Conservation (phyloP, 1,140 invertebrate species). For the Mamestra configurata region DNA sequence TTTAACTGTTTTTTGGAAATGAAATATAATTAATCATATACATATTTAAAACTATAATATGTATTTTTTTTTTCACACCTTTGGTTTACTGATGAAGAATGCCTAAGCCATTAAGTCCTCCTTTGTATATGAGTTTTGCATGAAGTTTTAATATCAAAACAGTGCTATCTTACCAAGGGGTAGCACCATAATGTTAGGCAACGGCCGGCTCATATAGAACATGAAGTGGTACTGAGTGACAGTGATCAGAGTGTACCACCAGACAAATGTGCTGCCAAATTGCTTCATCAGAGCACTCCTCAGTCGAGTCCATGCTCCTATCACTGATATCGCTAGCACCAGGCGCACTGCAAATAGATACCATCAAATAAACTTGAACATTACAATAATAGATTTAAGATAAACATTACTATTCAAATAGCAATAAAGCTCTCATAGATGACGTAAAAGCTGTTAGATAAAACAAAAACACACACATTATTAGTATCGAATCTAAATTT, state of each 20-base stretch:
- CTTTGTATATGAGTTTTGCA: too few species aligned
- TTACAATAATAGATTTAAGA: conserved; percentile 10
- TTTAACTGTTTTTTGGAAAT: too few species aligned
- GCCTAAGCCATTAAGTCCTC: too few species aligned
- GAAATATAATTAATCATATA: too few species aligned
- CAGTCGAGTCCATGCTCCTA: conserved; percentile 92
- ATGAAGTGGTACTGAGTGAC: conserved; percentile 99
- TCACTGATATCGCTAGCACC: conserved; percentile 92
- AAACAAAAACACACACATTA: neutral
- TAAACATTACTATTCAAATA: neutral
- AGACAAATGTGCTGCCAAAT: conserved; percentile 93
- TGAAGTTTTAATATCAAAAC: neutral
- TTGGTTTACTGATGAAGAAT: too few species aligned
- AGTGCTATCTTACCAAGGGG: conserved; percentile 92
- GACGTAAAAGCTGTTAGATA: conserved; percentile 13
- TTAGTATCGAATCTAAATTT: conserved; percentile 4
- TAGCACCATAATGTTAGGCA: conserved; percentile 99
- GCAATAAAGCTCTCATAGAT: neutral
- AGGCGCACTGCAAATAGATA: conserved; percentile 92
- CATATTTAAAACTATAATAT: too few species aligned
- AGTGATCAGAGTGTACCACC: conserved; percentile 95
- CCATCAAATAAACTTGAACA: neutral
- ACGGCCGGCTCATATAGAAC: conserved; percentile 97
- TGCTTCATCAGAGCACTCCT: conserved; percentile 91
- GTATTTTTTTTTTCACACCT: too few species aligned